Conservation (phyloP, 2,113 vertebrate species). For the Peromyscus californicus region DNA sequence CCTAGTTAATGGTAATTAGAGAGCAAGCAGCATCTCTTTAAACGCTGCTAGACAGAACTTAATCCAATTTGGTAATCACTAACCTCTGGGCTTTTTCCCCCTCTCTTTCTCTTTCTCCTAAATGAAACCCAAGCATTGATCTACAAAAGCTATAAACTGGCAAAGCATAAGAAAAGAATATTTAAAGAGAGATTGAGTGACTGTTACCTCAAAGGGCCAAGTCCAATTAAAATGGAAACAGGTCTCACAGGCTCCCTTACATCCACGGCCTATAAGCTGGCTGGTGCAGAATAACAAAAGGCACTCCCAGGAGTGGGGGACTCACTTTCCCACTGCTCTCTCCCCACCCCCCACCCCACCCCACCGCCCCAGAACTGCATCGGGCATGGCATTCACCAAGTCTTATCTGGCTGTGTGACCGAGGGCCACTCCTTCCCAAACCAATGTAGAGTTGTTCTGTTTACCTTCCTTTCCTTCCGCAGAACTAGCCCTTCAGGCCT, state of each 20-base stretch:
- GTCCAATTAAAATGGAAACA: conserved; percentile 66
- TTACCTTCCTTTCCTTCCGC: neutral
- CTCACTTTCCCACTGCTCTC: neutral
- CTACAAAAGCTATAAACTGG: conserved; percentile 77
- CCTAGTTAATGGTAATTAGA: conserved; percentile 76
- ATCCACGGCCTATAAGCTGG: neutral
- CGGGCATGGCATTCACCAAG: neutral
- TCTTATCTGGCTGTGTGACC: neutral
- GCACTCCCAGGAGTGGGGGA: neutral
- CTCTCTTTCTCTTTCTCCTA: neutral
- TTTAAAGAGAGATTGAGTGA: conserved; percentile 66
- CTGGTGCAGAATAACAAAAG: neutral
- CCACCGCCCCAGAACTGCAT: neutral
- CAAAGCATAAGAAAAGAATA: conserved; percentile 79
- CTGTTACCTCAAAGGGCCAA: conserved; percentile 72
- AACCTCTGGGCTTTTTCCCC: conserved; percentile 50
- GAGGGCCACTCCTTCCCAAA: neutral
- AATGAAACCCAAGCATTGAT: conserved; percentile 76
- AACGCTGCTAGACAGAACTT: conserved; percentile 73
- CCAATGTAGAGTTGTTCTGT: too few species aligned
- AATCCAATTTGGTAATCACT: conserved; percentile 76
- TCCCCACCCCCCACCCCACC: neutral
- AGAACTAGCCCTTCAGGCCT: neutral
- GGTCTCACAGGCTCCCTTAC: conserved; percentile 32
- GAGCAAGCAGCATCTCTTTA: conserved; percentile 68